Conservation (phyloP, 37 sponge, comb jelly and placozoan genomes). For the Haliclona indistincta region DNA sequence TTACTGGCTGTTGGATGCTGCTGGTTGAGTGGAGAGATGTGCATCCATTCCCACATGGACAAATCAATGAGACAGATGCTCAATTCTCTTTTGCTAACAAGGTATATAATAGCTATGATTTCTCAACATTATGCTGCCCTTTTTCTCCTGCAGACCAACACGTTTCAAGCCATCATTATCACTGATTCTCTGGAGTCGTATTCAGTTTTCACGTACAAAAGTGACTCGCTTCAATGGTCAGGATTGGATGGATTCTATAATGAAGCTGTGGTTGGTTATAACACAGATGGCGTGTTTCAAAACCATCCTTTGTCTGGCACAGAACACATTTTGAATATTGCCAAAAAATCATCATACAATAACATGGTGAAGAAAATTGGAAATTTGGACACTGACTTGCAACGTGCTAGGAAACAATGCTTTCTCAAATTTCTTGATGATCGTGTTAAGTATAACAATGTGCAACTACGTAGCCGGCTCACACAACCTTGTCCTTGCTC, state of each 20-base stretch:
- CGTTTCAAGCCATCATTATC: slow-evolving; percentile 62
- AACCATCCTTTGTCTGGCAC: slow-evolving; percentile 33
- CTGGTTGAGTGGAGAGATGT: no score
- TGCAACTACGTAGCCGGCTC: no score
- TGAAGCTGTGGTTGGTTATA: slow-evolving; percentile 54
- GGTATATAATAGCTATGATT: no score
- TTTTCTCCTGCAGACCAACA: slow-evolving; percentile 40
- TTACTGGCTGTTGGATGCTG: slow-evolving; percentile 51
- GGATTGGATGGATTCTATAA: neutral
- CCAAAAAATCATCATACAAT: slow-evolving; percentile 7
- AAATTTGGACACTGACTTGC: no score
- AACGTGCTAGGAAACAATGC: no score
- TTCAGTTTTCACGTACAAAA: slow-evolving; percentile 66
- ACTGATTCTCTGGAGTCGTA: slow-evolving; percentile 54
- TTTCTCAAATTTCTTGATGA: no score
- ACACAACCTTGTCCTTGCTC: no score
- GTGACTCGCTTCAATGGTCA: slow-evolving; percentile 63
- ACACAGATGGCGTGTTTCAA: slow-evolving; percentile 25
- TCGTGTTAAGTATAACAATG: no score
- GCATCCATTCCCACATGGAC: no score
- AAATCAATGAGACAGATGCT: no score
- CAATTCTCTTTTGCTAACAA: no score
- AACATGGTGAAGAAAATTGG: slow-evolving; percentile 30
- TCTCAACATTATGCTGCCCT: no score
- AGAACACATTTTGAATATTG: slow-evolving; percentile 1